Percentiles rank a stretch among this genome's conserved stretches.
These are phyloP conservation scores for Diaprepes abbreviatus DNA, from an alignment of 2,888 invertebrate genomes.

Conservation along the genomic window DNA sequence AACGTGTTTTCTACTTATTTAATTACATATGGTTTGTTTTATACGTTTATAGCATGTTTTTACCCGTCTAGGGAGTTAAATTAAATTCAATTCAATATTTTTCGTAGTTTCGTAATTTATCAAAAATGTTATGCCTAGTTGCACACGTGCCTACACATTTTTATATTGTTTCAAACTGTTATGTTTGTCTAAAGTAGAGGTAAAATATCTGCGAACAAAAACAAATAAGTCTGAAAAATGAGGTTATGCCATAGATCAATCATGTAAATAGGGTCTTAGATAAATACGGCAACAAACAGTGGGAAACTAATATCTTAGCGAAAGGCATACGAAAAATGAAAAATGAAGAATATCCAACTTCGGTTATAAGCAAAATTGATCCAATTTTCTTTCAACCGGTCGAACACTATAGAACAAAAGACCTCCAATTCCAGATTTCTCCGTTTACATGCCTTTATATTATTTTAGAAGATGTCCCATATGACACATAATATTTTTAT, in stretches of 20 bases:
- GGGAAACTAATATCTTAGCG: conserved; percentile 34
- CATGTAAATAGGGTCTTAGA: conserved; percentile 38
- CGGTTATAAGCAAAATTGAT: conserved; percentile 37
- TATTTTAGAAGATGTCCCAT: background rate
- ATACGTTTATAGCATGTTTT: no score
- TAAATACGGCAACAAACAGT: conserved; percentile 37
- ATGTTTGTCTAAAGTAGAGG: background rate
- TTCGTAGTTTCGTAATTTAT: no score
- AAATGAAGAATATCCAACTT: conserved; percentile 37
- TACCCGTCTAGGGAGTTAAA: no score
- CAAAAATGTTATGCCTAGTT: no score
- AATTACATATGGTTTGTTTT: no score
- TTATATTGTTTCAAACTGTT: background rate
- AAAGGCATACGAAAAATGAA: conserved; percentile 32
- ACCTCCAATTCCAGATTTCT: background rate
- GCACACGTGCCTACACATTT: background rate
- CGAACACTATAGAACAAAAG: conserved; percentile 8
- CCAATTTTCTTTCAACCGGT: conserved; percentile 12
- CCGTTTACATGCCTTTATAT: background rate
- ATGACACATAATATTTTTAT: background rate
- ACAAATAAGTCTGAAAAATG: conserved; percentile 35
- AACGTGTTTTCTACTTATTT: no score
- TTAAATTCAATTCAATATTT: no score
- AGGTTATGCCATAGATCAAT: conserved; percentile 37
- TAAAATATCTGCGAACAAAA: conserved; percentile 27